phyloP scores from a whole-genome alignment of 2,888 invertebrate genomes.

The Tipula lateralis region DNA sequence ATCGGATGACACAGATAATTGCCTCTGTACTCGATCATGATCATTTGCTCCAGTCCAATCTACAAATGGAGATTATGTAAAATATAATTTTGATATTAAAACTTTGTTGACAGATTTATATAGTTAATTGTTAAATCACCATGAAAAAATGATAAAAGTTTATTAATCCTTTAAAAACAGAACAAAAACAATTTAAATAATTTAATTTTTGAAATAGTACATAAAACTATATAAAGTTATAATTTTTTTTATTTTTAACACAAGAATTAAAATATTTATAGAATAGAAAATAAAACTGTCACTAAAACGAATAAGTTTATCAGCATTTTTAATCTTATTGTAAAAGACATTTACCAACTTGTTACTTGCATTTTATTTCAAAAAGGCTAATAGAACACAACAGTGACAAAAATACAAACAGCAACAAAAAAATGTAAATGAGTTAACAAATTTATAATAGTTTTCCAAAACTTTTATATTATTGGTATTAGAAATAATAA shows the following conservation, averaged over 20 bases:
- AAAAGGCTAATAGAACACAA: background rate
- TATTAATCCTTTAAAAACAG: background rate
- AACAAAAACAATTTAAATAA: background rate
- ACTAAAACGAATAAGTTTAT: constrained; percentile 24
- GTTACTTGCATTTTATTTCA: background rate
- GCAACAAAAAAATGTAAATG: background rate
- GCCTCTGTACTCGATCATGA: constrained; percentile 81
- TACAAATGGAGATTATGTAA: constrained; percentile 46
- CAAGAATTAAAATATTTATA: background rate
- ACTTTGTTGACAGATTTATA: background rate
- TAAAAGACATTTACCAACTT: background rate
- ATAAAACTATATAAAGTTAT: background rate
- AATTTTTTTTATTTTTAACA: background rate
- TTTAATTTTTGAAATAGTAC: background rate
- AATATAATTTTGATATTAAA: background rate
- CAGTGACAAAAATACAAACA: background rate
- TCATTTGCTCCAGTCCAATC: constrained; percentile 74
- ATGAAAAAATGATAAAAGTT: background rate
- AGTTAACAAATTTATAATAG: background rate
- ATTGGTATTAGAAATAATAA: background rate
- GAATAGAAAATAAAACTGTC: background rate
- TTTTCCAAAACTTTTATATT: background rate
- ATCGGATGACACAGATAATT: constrained; percentile 87
- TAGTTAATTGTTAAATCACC: background rate
- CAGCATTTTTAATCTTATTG: background rate